Evolutionary conservation across 2,888 invertebrate species (phyloP).

Genomic region (Xestia xanthographa): DNA sequence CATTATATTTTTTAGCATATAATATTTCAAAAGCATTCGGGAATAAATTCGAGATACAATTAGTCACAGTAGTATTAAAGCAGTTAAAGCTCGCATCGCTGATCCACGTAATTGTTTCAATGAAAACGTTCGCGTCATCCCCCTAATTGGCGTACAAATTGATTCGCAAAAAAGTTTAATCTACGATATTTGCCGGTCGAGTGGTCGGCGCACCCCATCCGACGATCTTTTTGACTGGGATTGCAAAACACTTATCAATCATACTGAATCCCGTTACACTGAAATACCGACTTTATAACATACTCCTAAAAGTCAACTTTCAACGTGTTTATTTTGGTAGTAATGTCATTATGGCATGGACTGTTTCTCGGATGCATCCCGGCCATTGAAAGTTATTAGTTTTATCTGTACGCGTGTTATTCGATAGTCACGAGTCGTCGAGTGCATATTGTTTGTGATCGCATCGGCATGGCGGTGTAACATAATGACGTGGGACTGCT

Average conservation of each 20-base stretch:
- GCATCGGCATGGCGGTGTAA: conserved; percentile 42
- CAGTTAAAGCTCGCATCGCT: conserved; percentile 30
- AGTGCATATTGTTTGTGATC: conserved; percentile 57
- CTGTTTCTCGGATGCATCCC: conserved; percentile 40
- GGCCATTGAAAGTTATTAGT: conserved; percentile 57
- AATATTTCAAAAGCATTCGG: not conserved
- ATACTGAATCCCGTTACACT: not conserved
- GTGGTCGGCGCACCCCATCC: conserved; percentile 58
- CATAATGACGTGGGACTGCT: conserved; percentile 43
- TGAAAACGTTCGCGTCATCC: conserved; percentile 50
- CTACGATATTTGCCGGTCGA: conserved; percentile 66
- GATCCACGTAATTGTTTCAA: conserved; percentile 61
- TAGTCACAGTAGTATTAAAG: conserved; percentile 38
- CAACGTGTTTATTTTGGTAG: not conserved
- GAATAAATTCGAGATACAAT: conserved; percentile 14
- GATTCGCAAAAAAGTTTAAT: conserved; percentile 69
- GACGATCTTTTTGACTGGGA: conserved; percentile 51
- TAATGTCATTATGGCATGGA: conserved; percentile 11
- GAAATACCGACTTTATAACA: not conserved
- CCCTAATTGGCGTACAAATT: conserved; percentile 74
- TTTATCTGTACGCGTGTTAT: conserved; percentile 61
- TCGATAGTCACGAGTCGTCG: conserved; percentile 50
- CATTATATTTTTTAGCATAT: not conserved
- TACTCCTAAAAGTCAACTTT: accelerated
- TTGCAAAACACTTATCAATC: conserved; percentile 21